Evolutionary conservation across 2,888 invertebrate species (phyloP), one percentile per base, ranked within the genome.

Genomic region (Oscheius myriophilus): DNA sequence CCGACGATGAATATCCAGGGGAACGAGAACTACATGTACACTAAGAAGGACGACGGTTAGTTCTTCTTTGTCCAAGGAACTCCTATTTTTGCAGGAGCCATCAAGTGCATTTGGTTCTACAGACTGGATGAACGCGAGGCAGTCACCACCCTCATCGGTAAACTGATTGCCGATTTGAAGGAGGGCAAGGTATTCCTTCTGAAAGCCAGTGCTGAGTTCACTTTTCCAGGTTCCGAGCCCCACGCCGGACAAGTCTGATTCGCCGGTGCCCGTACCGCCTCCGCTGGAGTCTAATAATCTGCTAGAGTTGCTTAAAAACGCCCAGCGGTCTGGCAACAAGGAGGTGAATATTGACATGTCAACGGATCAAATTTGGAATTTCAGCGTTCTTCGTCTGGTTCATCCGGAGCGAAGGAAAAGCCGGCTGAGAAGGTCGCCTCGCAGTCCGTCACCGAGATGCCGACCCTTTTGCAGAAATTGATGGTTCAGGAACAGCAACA

Each of bases 51-150:
- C 4, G 73, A 72, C 26, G 76, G 79, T 71, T 25, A 21, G 18
- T 53, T 16, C n/a, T 16, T 3, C 3, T 53, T 53, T 33, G 4
- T 6, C 9, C 6, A 7, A 41, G 6, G 6, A 16, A 39, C 12
- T 52, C n/a, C 14, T 55, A 55, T 64, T 39, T 46, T 18, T 12
- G 16, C 51, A 80, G 76, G 75, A 7, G 67, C 64, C 12, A 81
- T 83, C 46, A 78, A 69, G n/a, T 81, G 78, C 16, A 53, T 83
- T 4, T 83, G 82, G 82, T 81, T 80, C 64, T 72, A 69, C 42
- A 53, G 72, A 23, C 49, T 64, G 11, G 69, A 70, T 1, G 82
- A 83, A 25, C 69, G 76, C 43, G 51, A 23, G 21, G 62, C 73
- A 14, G 68, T 78, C 25, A 53, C 33, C 57, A 66, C 65, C 23